Evolutionary conservation across 2,888 invertebrate species (phyloP).

Genomic region (Aplocera efformata): DNA sequence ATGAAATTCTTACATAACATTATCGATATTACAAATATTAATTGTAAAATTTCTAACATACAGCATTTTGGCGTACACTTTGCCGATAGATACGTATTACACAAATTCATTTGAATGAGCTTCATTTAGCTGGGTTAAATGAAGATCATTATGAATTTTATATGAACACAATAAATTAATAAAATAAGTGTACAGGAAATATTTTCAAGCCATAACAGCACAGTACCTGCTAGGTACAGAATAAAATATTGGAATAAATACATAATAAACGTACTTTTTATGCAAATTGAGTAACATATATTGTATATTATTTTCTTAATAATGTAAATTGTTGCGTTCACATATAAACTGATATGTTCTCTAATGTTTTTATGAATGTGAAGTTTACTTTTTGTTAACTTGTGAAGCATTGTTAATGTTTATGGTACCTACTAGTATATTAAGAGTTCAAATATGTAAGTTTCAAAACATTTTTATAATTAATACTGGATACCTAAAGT

Average conservation of each 20-base stretch:
- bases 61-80: slow-evolving; percentile 34
- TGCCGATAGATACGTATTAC: slow-evolving; percentile 17
- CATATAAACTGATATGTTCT: slow-evolving; percentile 18
- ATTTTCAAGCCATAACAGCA: not conserved
- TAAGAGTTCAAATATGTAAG: too few species aligned
- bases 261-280: too few species aligned
- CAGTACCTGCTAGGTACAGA: too few species aligned
- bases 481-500: not conserved
- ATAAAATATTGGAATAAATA: too few species aligned
- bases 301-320: not conserved
- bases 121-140: slow-evolving; percentile 72
- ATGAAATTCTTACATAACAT: slow-evolving; percentile 44
- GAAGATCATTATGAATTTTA: slow-evolving; percentile 55
- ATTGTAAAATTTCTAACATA: slow-evolving; percentile 47
- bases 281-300: too few species aligned
- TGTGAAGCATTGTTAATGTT: slow-evolving; percentile 3
- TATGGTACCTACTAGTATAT: too few species aligned
- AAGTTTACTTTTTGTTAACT: slow-evolving; percentile 2
- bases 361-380: slow-evolving; percentile 1
- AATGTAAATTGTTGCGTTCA: slow-evolving; percentile 4
- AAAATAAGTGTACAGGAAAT: not conserved
- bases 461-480: too few species aligned
- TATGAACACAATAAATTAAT: slow-evolving; percentile 3
- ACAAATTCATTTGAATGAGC: slow-evolving; percentile 51
- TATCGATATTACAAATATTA: slow-evolving; percentile 58